phyloP scores from a whole-genome alignment of 2,888 invertebrate genomes.

The Calameuta idolon region DNA sequence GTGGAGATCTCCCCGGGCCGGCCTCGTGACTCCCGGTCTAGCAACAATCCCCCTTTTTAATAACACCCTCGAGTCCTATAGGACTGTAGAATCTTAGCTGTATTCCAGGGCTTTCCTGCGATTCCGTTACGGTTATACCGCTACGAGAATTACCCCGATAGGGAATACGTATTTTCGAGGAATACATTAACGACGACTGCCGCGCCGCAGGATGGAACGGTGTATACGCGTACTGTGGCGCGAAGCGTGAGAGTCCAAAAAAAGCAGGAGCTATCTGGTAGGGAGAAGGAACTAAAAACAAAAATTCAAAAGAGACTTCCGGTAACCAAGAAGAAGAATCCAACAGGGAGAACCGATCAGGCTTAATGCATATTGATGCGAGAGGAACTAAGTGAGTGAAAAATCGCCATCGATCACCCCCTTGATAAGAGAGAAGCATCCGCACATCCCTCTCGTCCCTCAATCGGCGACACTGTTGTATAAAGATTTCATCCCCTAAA shows the following conservation, averaged over 20 bases:
- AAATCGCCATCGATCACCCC: constrained; percentile 66
- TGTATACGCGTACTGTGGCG: background rate
- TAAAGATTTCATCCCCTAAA: constrained; percentile 12
- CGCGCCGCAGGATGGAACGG: background rate
- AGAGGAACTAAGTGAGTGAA: constrained; percentile 66
- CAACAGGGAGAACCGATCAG: constrained; percentile 64
- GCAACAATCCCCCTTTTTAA: constrained; percentile 36
- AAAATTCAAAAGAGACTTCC: background rate
- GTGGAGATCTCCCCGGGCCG: background rate
- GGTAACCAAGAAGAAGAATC: constrained; percentile 38
- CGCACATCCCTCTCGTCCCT: constrained; percentile 29
- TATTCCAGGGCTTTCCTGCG: constrained; percentile 47
- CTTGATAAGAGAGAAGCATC: constrained; percentile 16
- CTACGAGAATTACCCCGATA: constrained; percentile 62
- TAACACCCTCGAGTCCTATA: constrained; percentile 59
- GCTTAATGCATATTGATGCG: constrained; percentile 67
- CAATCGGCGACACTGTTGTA: background rate
- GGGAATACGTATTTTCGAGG: constrained; percentile 59
- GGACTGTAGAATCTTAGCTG: constrained; percentile 57
- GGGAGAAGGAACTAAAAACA: constrained; percentile 12
- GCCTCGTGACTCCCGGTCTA: background rate
- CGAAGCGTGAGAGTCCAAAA: background rate
- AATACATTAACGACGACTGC: constrained; percentile 56
- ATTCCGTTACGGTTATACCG: constrained; percentile 64
- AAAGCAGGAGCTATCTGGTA: constrained; percentile 17